Conservation (phyloP, 92 coral and sea anemone species). For the Metridium senile region DNA sequence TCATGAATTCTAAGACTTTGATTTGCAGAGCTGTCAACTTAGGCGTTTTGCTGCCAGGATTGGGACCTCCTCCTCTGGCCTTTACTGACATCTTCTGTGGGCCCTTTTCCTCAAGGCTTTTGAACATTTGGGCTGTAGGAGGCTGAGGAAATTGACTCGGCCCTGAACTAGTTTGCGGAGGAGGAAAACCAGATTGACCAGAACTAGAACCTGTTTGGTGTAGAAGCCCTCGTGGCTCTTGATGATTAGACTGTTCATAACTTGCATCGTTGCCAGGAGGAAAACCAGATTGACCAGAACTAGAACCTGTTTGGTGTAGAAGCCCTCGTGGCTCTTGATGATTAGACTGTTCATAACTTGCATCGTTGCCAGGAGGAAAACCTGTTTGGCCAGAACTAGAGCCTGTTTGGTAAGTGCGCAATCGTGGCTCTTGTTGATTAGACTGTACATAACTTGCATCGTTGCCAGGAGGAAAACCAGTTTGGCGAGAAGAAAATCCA, state of each 20-base stretch:
- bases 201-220: conserved; percentile 1
- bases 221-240: neutral
- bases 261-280: neutral
- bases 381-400: neutral
- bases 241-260: too few relatives aligned
- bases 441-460: neutral
- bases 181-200: neutral
- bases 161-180: neutral
- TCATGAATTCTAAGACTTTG: conserved; percentile 61
- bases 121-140: conserved; percentile 66
- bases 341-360: neutral
- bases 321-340: too few relatives aligned
- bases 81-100: conserved; percentile 59
- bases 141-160: conserved; percentile 60
- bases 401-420: neutral
- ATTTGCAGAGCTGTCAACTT: conserved; percentile 49
- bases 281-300: neutral
- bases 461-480: neutral
- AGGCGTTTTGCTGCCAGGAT: conserved; percentile 20
- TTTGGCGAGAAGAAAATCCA: too few relatives aligned
- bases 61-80: neutral
- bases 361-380: neutral
- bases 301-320: neutral
- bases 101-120: conserved; percentile 46
- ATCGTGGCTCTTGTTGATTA: too few relatives aligned